Evolutionary conservation across 2,797 vertebrate species (phyloP).

Genomic region (Sebastes kiyomatsui): DNA sequence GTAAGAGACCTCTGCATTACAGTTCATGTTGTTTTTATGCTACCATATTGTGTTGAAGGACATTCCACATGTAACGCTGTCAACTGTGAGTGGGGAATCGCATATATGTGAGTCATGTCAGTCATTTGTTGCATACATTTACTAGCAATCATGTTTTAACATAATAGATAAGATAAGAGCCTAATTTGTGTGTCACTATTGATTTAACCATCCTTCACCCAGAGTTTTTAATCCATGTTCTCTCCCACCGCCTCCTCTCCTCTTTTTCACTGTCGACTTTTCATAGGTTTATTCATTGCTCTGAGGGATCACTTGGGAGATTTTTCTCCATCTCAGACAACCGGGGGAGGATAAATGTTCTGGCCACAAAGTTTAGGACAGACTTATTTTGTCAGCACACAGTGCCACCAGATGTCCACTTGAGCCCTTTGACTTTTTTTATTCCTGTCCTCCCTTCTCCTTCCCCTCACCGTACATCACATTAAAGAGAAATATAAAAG

Average conservation of each 20-base stretch:
- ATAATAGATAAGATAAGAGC: neutral
- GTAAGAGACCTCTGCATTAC: neutral
- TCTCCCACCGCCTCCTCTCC: neutral
- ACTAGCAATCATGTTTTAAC: neutral
- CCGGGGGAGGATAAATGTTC: neutral
- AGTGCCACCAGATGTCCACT: conserved; percentile 16
- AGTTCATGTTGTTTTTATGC: neutral
- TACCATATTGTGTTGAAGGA: neutral
- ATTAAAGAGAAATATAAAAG: neutral
- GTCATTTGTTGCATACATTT: neutral
- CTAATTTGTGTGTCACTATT: neutral
- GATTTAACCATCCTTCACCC: neutral
- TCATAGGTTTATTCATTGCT: conserved; percentile 21
- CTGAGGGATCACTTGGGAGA: neutral
- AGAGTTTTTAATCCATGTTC: neutral
- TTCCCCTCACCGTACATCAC: neutral
- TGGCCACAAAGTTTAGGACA: conserved; percentile 18
- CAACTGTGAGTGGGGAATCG: neutral
- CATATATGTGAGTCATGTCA: neutral
- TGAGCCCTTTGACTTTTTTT: neutral
- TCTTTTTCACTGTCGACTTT: neutral
- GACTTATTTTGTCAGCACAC: conserved; percentile 16
- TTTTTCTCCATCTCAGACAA: conserved; percentile 7
- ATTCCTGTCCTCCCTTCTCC: conserved; percentile 15
- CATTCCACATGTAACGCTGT: neutral